Evolutionary conservation across 2,113 vertebrate genomes (phyloP).

Genomic region (Plectropomus leopardus): DNA sequence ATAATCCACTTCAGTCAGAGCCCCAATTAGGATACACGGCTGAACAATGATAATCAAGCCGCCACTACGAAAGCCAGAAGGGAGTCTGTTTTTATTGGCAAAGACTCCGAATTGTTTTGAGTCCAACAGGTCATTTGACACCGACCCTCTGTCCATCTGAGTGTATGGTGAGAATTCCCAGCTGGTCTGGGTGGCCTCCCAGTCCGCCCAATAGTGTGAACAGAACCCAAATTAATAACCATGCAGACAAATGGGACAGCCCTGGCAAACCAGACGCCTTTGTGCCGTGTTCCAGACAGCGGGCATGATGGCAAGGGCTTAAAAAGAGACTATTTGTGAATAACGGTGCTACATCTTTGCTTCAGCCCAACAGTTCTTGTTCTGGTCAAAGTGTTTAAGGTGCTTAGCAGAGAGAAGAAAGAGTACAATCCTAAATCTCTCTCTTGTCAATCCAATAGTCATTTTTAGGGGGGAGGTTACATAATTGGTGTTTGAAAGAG

Average conservation of each 20-base stretch:
- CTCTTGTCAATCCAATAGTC: constrained; percentile 45
- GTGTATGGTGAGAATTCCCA: constrained; percentile 54
- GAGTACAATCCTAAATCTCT: constrained; percentile 28
- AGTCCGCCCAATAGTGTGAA: constrained; percentile 30
- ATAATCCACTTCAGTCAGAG: constrained; percentile 42
- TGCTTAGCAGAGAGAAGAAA: constrained; percentile 10
- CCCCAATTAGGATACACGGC: constrained; percentile 46
- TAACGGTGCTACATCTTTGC: constrained; percentile 26
- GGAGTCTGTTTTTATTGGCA: constrained; percentile 43
- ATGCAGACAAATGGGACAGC: constrained; percentile 64
- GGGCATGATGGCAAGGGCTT: constrained; percentile 41
- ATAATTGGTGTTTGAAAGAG: constrained; percentile 57
- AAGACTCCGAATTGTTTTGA: constrained; percentile 37
- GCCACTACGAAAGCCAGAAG: constrained; percentile 28
- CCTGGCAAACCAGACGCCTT: constrained; percentile 61
- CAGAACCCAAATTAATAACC: constrained; percentile 66
- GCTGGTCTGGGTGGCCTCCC: constrained; percentile 52
- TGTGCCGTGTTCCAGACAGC: constrained; percentile 65
- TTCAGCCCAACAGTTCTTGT: constrained; percentile 16
- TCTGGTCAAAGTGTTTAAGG: constrained; percentile 45
- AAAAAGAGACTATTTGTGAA: constrained; percentile 51
- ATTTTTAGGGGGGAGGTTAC: constrained; percentile 37
- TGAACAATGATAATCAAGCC: constrained; percentile 37
- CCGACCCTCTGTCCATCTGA: constrained; percentile 22
- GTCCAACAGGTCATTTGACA: constrained; percentile 40